Base-by-base conservation (phyloP, 2,113 vertebrate species). In the Mesembrinibis cayennensis region DNA sequence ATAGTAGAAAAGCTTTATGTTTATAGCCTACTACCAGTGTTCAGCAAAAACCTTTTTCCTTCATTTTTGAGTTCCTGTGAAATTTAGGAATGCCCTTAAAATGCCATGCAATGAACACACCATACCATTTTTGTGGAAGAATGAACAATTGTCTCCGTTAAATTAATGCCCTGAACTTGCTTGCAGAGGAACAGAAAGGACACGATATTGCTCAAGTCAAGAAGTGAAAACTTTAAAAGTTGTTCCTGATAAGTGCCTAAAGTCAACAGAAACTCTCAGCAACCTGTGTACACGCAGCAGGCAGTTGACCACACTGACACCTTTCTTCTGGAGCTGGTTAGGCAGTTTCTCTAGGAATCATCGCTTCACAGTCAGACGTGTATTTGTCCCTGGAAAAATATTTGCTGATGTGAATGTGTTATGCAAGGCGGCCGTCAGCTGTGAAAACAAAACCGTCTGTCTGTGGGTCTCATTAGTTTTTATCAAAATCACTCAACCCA, bases 381-480 rank as follows among this genome's bases (percentile, higher is more conserved):
- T 50, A 27, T 88, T 94, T 81, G 55, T 83, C 89, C 87, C 89
- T 86, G 91, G 93, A 85, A 90, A 77, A 95, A 86, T 70, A 94
- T 78, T 78, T 93, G 95, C 95, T 93, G 89, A 95, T 96, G 91
- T 11, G 50, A 81, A 11, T 4, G 29, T 5, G 27, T 97, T 96
- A 96, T 26, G 93, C 89, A 95, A 96, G 94, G 89, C 32, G 0
- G 22, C 58, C 2, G 0, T 95, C 94, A 96, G 91, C 96, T 95
- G 91, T 34, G 78, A 80, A 96, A 97, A 95, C 94, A 97, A 91
- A 96, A 6, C 89, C 1, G 2, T 23, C 88, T 90, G 93, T 86
- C 93, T 94, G 93, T 81, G 71, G 82, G 32, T 85, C 89, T 93
- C 84, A 9, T 95, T 58, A 94, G 82, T 70, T 82, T 94, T 91